A percentile compares a stretch with the other conserved stretches of the same genome.
phyloP scores from a whole-genome alignment of 2,888 invertebrate genomes.

The Apodemia duryi region DNA sequence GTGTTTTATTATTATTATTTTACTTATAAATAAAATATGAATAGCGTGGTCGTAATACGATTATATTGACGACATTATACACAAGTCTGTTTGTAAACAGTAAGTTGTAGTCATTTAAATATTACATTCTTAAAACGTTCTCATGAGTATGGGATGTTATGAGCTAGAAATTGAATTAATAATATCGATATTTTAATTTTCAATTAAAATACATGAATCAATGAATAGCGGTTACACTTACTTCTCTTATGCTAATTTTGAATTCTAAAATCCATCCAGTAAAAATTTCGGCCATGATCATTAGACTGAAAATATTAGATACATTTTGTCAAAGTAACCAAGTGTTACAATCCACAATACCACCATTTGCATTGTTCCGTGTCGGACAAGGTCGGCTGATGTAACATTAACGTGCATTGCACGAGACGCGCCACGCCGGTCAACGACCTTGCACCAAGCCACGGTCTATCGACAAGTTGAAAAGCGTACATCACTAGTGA shows the following conservation, averaged over 20 bases:
- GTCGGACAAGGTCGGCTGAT: conserved; percentile 69
- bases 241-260: not conserved
- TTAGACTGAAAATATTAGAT: conserved; percentile 18
- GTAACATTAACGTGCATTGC: conserved; percentile 59
- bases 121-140: not conserved
- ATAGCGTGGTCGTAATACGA: not conserved
- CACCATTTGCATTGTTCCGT: conserved; percentile 58
- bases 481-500: conserved; percentile 42
- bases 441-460: conserved; percentile 60
- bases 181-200: not conserved
- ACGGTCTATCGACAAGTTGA: conserved; percentile 44
- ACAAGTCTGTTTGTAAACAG: conserved; percentile 1
- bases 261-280: not conserved
- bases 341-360: conserved; percentile 30
- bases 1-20: no score
- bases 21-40: not conserved
- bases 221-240: not conserved
- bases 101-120: not conserved
- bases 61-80: not conserved
- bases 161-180: not conserved
- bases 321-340: conserved; percentile 26
- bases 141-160: conserved; percentile 24
- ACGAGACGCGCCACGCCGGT: conserved; percentile 53
- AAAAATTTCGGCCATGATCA: not conserved
- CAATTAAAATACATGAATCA: not conserved